Evolutionary conservation across 1,140 invertebrate species (phyloP), one percentile per base, ranked within the genome.

Genomic region (Temnothorax longispinosus): DNA sequence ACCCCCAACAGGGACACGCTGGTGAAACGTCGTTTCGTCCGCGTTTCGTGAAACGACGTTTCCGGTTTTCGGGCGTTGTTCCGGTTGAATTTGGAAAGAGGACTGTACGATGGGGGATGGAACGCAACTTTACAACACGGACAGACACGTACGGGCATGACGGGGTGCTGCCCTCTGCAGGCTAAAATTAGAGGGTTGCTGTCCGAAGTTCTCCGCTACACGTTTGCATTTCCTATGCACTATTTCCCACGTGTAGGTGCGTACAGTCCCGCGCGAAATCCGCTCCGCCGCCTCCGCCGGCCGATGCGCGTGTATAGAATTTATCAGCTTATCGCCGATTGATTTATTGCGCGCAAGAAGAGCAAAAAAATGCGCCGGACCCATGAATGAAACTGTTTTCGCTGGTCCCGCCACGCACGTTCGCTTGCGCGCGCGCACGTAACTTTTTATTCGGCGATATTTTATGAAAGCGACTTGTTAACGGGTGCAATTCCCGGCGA

Each of bases 181-280:
- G 87, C 71, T 89, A 81, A 93, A 94, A 94, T 94, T 94, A 93
- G 91, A 93, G 91, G 89, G 91, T 65, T 92, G 82, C 90, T 93
- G 92, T 93, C 91, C 92, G 88, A 94, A 94, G 89, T 93, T 93
- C 90, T 92, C 87, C 86, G 87, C 89, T 90, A 90, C 90, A 91
- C 92, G 93, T 93, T 94, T 94, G 93, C 91, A 94, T 93, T 94
- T 94, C 90, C 93, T 92, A 93, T 93, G 91, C 92, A 92, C 89
- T 93, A 93, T 93, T 93, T 93, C 91, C 90, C 89, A 85, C 84
- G 88, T 90, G 92, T 91, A 85, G 86, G 86, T 91, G 88, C 85
- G 90, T 91, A 90, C 89, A 91, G 89, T 91, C 88, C n/a, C 44
- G 13, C n/a, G 50, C 47, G 44, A 86, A 90, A 88, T 7, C 38